Evolutionary conservation across 2,113 vertebrate species (phyloP).

Genomic region (Meleagris gallopavo): DNA sequence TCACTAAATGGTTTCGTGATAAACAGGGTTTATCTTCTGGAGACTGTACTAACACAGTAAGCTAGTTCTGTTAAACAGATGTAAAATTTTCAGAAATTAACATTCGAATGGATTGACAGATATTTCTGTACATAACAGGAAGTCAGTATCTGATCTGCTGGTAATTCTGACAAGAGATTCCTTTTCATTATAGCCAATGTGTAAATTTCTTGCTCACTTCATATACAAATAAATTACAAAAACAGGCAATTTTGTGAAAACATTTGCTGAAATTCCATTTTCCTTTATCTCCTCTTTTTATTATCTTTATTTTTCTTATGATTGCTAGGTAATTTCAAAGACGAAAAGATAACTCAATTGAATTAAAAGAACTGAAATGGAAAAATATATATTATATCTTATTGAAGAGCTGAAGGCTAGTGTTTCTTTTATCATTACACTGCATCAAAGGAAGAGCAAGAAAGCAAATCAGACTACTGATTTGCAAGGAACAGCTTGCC

Average conservation of each 20-base stretch:
- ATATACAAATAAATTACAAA: not conserved
- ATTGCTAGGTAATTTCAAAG: constrained; percentile 2
- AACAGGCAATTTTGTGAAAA: not conserved
- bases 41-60: not conserved
- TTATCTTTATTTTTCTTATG: not conserved
- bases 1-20: not conserved
- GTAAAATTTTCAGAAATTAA: not conserved
- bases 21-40: not conserved
- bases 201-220: not conserved
- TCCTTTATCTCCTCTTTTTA: not conserved
- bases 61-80: not conserved
- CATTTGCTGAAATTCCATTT: constrained; percentile 2
- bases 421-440: not conserved
- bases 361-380: not conserved
- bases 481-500: not conserved
- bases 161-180: not conserved
- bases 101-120: not conserved
- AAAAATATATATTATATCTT: not conserved
- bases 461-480: not conserved
- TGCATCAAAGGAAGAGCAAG: not conserved
- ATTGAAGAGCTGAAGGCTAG: not conserved
- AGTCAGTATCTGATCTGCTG: not conserved
- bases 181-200: not conserved
- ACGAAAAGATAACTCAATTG: not conserved
- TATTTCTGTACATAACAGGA: not conserved